Evolutionary conservation across 2,888 invertebrate genomes (phyloP), one percentile per base, ranked within the genome.

Genomic region (Timema cristinae): DNA sequence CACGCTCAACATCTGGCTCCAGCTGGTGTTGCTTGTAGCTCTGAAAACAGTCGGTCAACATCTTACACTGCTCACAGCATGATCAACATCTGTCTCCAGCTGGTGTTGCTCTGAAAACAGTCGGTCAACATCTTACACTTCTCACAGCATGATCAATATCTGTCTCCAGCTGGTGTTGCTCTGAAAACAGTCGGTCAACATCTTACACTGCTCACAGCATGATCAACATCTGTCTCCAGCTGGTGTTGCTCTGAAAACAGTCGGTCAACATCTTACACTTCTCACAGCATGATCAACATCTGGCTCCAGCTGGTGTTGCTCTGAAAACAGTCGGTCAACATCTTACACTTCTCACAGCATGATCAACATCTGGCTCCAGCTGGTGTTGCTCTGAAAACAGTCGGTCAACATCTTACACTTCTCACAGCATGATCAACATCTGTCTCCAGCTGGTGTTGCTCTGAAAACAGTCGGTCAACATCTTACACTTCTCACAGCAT

Each of bases 11-110:
- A 79, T 93, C 92, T 61, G 87, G 86, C 82, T 94, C 93, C 79
- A 88, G 84, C 68, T 86, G 83, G 81, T 93, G 91, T 79, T 93
- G 93, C 77, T 88, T 90, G 78, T 86, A 94, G 78, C 90, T 90
- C 93, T 93, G 81, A 48, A 83, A 83, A 75, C 66, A 67, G 15
- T 48, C 50, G 11, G 47, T 7, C 54, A 54, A 54, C 54, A 54
- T n/a, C n/a, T 54, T 32, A 32, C 32, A 32, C 4, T 32, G 32
- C 32, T 32, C 32, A 32, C 32, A 32, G 32, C 32, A 32, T 32
- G 32, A 32, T 32, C 32, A 32, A 32, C 32, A 4, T 32, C 32
- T 32, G 32, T 1, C 32, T 32, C 32, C 2, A 32, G 32, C 32
- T 32, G 32, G 32, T 32, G 78, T 86, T 93, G 78, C 90, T 90